Percentiles rank a stretch among this genome's conserved stretches.
Evolutionary conservation across 1,140 invertebrate genomes (phyloP).

Genomic region (Pseudomyrmex dendroicus): DNA sequence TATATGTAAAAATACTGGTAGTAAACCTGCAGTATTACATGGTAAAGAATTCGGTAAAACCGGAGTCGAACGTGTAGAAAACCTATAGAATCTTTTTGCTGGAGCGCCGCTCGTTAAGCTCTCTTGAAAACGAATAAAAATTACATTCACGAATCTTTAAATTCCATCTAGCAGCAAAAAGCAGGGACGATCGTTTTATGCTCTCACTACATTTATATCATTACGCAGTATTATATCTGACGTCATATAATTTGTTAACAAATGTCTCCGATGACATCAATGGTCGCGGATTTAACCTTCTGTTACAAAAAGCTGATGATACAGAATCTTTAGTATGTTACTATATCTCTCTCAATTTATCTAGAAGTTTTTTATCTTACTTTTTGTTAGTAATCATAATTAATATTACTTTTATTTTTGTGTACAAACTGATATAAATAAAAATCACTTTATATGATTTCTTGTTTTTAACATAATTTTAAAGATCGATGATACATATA

Average conservation of each 20-base stretch:
- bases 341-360: no score
- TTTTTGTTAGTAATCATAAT: no score
- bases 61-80: constrained; percentile 55
- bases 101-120: constrained; percentile 49
- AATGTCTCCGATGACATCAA: not conserved
- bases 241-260: constrained; percentile 49
- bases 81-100: constrained; percentile 55
- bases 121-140: constrained; percentile 59
- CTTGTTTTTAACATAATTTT: no score
- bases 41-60: constrained; percentile 48
- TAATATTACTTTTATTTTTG: no score
- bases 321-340: not conserved
- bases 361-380: no score
- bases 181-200: constrained; percentile 12
- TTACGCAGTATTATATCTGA: constrained; percentile 39
- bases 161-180: constrained; percentile 44
- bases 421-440: no score
- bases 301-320: not conserved
- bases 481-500: no score
- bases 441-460: no score
- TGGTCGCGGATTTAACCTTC: not conserved
- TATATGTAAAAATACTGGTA: constrained; percentile 11
- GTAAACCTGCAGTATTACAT: constrained; percentile 52
- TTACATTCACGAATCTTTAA: constrained; percentile 54
- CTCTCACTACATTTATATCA: constrained; percentile 14